Evolutionary conservation across 2,888 invertebrate genomes (phyloP), one percentile per base, ranked within the genome.

Genomic region (Lycaena phlaeas): DNA sequence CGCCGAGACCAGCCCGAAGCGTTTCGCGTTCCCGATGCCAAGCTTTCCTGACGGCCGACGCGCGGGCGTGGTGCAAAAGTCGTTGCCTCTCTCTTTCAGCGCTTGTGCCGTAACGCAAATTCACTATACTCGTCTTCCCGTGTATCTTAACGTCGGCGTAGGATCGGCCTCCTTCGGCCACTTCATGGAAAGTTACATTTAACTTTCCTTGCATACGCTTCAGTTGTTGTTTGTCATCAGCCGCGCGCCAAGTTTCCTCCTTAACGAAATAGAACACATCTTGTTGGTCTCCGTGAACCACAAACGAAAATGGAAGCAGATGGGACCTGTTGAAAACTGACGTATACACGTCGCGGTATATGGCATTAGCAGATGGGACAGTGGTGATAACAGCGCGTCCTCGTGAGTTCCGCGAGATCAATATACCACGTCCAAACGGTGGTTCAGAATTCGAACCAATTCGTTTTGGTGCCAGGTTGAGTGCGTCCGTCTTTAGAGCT

Each of bases 261-360:
- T 96, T 96, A 11, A 96, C 94, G 66, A 96, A 96, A 76, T 94
- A 95, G 82, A 96, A 96, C 7, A 94, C 93, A 64, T 96, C 96
- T 67, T 95, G 95, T 61, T 93, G 93, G 11, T 93, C 92, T 52
- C 92, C 93, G 70, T 95, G 95, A 18, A 95, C 92, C 38, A 95
- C 91, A 64, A 94, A 92, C 7, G 94, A 93, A 73, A 95, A 94
- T 26, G 95, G 94, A 55, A 96, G 79, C 57, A 96, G 86, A 68
- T 92, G 92, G 0, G 95, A 94, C 53, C 95, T 89, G 72, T 96
- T 96, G 71, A 96, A 95, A 3, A 96, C 95, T 1, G 95, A 94
- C 2, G 95, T 96, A 66, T 96, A 95, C 2, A 96, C 96, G 69
- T 96, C 96, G 22, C 93, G 87, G 71, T 95, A 94, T 52, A 96